A percentile compares a stretch with the other conserved stretches of the same genome.
phyloP scores from a whole-genome alignment of 2,113 vertebrate genomes.

The Halichoeres trimaculatus region DNA sequence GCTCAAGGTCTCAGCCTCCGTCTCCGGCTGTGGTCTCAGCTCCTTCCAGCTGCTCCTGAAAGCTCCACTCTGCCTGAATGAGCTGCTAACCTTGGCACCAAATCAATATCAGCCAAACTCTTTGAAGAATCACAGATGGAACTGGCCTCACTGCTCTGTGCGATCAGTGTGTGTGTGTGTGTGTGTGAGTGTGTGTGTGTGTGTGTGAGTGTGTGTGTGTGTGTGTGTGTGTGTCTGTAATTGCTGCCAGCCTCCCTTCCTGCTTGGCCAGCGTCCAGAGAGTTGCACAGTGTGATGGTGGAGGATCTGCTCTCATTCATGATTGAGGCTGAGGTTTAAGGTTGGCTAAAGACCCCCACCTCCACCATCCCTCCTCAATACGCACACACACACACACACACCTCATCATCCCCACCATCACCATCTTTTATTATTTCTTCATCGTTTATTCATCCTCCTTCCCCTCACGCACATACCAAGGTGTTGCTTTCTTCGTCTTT shows the following conservation, averaged over 20 bases:
- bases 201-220: constrained; percentile 56
- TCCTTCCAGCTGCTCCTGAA: constrained; percentile 85
- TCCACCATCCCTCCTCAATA: background rate
- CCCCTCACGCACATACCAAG: constrained; percentile 2
- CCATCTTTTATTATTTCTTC: constrained; percentile 26
- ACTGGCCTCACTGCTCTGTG: constrained; percentile 83
- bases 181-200: constrained; percentile 39
- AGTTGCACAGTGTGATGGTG: constrained; percentile 67
- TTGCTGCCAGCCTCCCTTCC: constrained; percentile 72
- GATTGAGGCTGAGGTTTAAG: constrained; percentile 62
- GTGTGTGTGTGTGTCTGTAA: constrained; percentile 66
- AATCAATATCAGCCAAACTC: constrained; percentile 89
- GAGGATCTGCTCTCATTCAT: constrained; percentile 68
- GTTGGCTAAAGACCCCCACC: constrained; percentile 28
- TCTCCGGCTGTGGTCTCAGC: constrained; percentile 82
- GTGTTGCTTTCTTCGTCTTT: constrained; percentile 40
- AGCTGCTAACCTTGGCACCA: constrained; percentile 87
- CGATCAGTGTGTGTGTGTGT: constrained; percentile 54
- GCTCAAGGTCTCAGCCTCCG: constrained; percentile 86
- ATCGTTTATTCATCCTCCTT: background rate
- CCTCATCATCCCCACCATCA: constrained; percentile 3
- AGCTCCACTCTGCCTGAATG: constrained; percentile 86
- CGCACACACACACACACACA: constrained; percentile 25
- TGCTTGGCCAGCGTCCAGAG: constrained; percentile 74
- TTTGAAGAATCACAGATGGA: constrained; percentile 90